Evolutionary conservation across 1,140 invertebrate species (phyloP), one percentile per base, ranked within the genome.

Genomic region (Whitmania pigra): DNA sequence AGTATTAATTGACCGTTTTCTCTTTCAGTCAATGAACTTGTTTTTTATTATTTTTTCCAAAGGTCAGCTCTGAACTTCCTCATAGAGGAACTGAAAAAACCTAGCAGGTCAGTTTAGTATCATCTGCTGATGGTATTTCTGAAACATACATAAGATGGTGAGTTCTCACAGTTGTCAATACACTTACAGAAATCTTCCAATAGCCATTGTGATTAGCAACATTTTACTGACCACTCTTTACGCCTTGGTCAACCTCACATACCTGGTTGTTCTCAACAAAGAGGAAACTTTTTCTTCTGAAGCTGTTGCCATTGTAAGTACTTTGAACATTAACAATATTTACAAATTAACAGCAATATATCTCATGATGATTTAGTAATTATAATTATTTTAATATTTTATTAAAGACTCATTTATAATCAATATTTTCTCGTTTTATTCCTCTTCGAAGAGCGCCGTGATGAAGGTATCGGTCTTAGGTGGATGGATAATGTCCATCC

Each of bases 211-310:
- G 22, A 93, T 96, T 74, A 96, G 93, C 0, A 92, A 91, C 77
- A 84, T 90, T 0, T 83, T 97, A 66, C 92, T 94, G 20, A 98
- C 93, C 11, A 78, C 95, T 11, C 91, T 97, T 18, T 99, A 99
- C 79, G 89, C 95, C 0, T 84, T 96, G 74, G 91, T 94, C 7
- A 98, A 98, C 78, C 86, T 97, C 36, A 94, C 95, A 27, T 97
- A 97, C 83, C 94, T 94, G 81, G 93, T 93, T 0, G 94, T 92
- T 0, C 83, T 97, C 11, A 89, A 89, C 0, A 89, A 89, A 0
- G 80, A 84, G 0, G 89, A 94, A 80, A 89, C 98, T 18, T 78
- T 97, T 0, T 87, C 87, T 0, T 93, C 92, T 6, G 87, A 90
- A 74, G 95, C 95, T 20, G 94, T 98, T 0, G 95, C 94, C 29